phyloP scores from a whole-genome alignment of 2,888 invertebrate species.

The Pyrrhia umbra region DNA sequence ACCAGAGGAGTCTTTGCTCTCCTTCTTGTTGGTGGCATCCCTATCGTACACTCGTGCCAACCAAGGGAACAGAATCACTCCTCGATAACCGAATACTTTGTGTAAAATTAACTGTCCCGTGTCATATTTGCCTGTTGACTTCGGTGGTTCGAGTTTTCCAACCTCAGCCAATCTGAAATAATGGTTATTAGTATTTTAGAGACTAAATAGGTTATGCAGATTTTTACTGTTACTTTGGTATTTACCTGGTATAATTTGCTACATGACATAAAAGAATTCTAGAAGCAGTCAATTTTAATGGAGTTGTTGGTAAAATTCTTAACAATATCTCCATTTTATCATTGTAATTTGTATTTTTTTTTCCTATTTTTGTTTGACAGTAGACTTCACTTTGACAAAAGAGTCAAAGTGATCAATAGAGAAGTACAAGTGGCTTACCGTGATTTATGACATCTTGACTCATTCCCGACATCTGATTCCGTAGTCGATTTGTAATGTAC shows the following conservation, averaged over 20 bases:
- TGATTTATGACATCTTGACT: too few relatives aligned
- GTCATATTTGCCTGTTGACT: conserved; percentile 97
- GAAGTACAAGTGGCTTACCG: too few relatives aligned
- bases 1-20: conserved; percentile 80
- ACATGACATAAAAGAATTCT: conserved; percentile 83
- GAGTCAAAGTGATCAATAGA: conserved; percentile 10
- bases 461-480: too few relatives aligned
- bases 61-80: conserved; percentile 99
- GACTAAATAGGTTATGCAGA: conserved; percentile 76
- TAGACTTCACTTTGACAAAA: conserved; percentile 43
- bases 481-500: conserved; percentile 5
- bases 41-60: conserved; percentile 98
- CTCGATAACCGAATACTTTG: conserved; percentile 98
- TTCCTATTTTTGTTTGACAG: conserved; percentile 80
- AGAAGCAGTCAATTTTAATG: conserved; percentile 79
- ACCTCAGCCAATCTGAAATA: conserved; percentile 96
- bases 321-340: conserved; percentile 89
- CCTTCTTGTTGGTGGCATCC: conserved; percentile 94
- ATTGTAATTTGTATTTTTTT: conserved; percentile 82
- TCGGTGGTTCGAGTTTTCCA: conserved; percentile 96
- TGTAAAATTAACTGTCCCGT: conserved; percentile 99
- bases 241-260: conserved; percentile 86
- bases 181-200: conserved; percentile 10
- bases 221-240: conserved; percentile 68
- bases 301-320: conserved; percentile 83